Conservation (phyloP, 2,888 invertebrate genomes). For the Dinocampus coccinellae region DNA sequence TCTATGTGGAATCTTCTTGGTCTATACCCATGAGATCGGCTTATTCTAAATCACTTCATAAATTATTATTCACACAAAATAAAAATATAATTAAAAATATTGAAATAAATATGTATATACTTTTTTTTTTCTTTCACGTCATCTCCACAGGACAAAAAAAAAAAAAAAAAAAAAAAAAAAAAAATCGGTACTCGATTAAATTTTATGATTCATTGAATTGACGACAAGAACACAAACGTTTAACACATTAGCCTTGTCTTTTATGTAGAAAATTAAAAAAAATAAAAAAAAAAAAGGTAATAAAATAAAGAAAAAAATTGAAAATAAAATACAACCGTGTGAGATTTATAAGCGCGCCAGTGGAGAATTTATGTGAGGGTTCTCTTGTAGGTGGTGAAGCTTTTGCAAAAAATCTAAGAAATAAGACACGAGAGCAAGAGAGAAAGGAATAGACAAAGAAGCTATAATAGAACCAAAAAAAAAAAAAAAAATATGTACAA, state of each 20-base stretch:
- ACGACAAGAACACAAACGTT: not conserved
- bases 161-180: too few species aligned
- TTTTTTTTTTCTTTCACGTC: not conserved
- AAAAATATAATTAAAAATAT: too few species aligned
- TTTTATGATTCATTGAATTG: not conserved
- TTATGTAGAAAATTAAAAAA: not conserved
- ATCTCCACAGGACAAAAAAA: not conserved
- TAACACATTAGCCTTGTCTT: not conserved
- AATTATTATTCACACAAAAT: too few species aligned
- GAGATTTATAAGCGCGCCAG: conserved; percentile 62
- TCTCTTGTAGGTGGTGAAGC: conserved; percentile 47
- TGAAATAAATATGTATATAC: not conserved
- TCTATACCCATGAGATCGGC: not conserved
- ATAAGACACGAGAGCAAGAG: conserved; percentile 32
- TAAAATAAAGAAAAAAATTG: conserved; percentile 11
- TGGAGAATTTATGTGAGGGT: conserved; percentile 50
- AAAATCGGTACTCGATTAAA: too few species aligned
- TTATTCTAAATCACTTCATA: not conserved
- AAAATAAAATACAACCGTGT: conserved; percentile 33
- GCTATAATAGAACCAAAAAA: conserved; percentile 19
- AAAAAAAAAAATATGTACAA: conserved; percentile 10
- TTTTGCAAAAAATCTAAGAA: conserved; percentile 26
- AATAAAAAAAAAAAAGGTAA: conserved; percentile 20
- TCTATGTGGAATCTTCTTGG: not conserved
- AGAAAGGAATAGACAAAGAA: conserved; percentile 24